Evolutionary conservation across 2,888 invertebrate genomes (phyloP), one percentile per base, ranked within the genome.

Genomic region (Chirona hameri): DNA sequence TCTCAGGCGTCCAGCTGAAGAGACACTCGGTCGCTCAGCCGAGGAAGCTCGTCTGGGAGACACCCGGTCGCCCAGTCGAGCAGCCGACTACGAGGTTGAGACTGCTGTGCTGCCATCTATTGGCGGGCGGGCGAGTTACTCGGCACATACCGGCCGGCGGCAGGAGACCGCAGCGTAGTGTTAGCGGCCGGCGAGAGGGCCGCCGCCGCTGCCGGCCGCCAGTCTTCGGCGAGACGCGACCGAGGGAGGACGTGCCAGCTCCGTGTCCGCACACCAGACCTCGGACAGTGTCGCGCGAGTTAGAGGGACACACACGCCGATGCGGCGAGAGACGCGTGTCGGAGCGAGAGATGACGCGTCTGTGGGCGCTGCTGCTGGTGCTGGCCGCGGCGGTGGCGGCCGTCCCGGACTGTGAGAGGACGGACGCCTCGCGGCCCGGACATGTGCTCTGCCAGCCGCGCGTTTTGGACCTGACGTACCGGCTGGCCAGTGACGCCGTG

Each of bases 401-500:
- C 15, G 21, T 5, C 48, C 39, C 27, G 18, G 21, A 46, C 60
- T 65, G 46, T 31, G 46, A 65, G 60, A 60, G 48, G 12, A 81
- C 27, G 24, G 65, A 4, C n/a, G 65, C 12, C 5, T 5, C 27
- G 9, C 27, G 14, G 39, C 18, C 29, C 18, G 18, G 15, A 9
- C 15, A 27, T 7, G 29, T 81, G 3, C 29, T 48, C 48, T 83
- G 83, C 60, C 55, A 18, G 14, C 81, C 81, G n/a, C 65, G 79
- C 4, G n/a, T 69, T 39, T 31, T 83, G 39, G 52, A 39, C 29
- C 39, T 21, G 52, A 12, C 18, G 52, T 12, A 52, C 52, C 52
- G 52, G 12, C 52, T 52, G 52, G 12, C 52, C 29, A 27, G 27
- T 27, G 29, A 69, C 29, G 29, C 21, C 29, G 69, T 12, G 29